A percentile compares a stretch with the other conserved stretches of the same genome.
phyloP scores from a whole-genome alignment of 2,113 vertebrate species.

The Poeciliopsis occidentalis region DNA sequence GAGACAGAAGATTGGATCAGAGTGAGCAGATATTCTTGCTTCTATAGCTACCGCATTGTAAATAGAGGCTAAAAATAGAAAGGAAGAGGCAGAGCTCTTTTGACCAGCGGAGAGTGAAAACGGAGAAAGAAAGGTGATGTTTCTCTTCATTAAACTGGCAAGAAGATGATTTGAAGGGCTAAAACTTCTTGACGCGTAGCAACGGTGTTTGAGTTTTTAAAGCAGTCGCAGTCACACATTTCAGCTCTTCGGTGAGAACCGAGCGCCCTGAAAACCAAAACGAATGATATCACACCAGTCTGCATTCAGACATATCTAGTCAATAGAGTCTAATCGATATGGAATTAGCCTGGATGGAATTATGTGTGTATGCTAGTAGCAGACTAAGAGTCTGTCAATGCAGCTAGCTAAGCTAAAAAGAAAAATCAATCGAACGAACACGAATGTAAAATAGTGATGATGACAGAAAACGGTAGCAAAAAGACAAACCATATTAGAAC shows the following conservation, averaged over 20 bases:
- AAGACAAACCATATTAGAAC: too few relatives aligned
- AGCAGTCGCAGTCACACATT: constrained; percentile 10
- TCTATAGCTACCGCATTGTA: constrained; percentile 71
- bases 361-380: constrained; percentile 2
- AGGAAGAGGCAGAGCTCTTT: constrained; percentile 60
- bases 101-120: constrained; percentile 58
- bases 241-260: constrained; percentile 30
- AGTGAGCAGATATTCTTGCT: constrained; percentile 47
- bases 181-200: constrained; percentile 35
- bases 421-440: neutral
- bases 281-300: constrained; percentile 26
- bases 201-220: constrained; percentile 46
- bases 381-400: neutral
- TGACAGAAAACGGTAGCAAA: too few relatives aligned
- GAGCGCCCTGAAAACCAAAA: constrained; percentile 15
- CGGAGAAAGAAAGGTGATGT: constrained; percentile 36
- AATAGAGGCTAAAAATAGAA: constrained; percentile 78
- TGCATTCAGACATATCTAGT: neutral
- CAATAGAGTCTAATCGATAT: constrained; percentile 50
- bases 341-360: constrained; percentile 13
- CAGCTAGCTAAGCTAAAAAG: neutral
- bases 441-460: too few relatives aligned
- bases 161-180: constrained; percentile 37
- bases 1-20: constrained; percentile 37
- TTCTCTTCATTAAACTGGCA: constrained; percentile 32